Conservation (phyloP, 2,113 vertebrate genomes). For the Eulemur rufifrons region DNA sequence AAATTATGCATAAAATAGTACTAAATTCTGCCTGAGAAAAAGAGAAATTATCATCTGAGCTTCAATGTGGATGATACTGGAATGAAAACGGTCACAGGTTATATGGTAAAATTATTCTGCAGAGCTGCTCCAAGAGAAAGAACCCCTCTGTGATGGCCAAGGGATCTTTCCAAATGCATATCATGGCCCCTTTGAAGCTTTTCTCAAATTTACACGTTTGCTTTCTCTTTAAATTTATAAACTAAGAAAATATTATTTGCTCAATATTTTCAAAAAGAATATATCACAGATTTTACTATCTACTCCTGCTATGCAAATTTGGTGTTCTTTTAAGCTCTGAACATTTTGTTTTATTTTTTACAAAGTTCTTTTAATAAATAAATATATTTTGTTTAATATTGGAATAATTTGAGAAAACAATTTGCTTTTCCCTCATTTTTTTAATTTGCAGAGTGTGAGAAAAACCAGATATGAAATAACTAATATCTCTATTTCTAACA, state of each 20-base stretch:
- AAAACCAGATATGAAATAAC: background rate
- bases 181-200: background rate
- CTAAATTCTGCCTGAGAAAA: slow-evolving; percentile 68
- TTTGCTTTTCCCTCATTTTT: background rate
- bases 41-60: slow-evolving; percentile 70
- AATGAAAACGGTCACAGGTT: slow-evolving; percentile 57
- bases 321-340: background rate
- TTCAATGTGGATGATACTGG: background rate
- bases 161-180: background rate
- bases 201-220: background rate
- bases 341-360: background rate
- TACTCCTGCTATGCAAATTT: background rate
- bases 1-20: slow-evolving; percentile 77
- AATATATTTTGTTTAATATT: background rate
- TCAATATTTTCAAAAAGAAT: background rate
- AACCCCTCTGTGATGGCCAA: background rate
- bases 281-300: background rate
- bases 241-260: background rate
- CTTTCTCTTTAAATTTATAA: background rate
- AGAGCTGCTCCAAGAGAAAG: slow-evolving; percentile 45
- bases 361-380: background rate
- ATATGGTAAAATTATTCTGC: slow-evolving; percentile 53
- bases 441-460: background rate
- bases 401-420: background rate
- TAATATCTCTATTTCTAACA: background rate